These are phyloP conservation scores for Drosophila multiciliata DNA, from an alignment of 2,888 invertebrate genomes.

Conservation along the genomic window DNA sequence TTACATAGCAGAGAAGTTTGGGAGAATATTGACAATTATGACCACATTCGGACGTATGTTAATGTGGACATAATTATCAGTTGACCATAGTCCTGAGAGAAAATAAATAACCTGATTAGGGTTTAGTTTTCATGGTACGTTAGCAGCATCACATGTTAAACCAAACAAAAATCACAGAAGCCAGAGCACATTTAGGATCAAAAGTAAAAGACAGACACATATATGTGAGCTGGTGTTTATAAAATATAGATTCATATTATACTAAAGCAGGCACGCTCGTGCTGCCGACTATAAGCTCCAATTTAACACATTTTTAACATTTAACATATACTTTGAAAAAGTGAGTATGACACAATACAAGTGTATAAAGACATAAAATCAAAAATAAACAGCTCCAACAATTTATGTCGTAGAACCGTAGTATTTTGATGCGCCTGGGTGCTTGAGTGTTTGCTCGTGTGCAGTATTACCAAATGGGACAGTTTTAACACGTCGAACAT, in stretches of 20 bases:
- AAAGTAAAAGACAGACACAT: background rate
- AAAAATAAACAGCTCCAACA: too few species aligned
- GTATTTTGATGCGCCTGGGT: background rate
- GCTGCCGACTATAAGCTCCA: background rate
- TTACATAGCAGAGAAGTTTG: background rate
- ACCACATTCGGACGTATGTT: background rate
- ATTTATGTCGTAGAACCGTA: too few species aligned
- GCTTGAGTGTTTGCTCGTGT: background rate
- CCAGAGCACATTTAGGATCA: background rate
- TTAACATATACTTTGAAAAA: background rate
- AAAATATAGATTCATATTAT: background rate
- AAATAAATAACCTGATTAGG: background rate
- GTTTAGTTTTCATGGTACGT: background rate
- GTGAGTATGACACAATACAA: background rate
- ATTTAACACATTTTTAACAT: background rate
- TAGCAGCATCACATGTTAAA: background rate
- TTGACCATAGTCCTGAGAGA: too few species aligned
- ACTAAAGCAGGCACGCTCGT: background rate
- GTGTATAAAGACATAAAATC: too few species aligned
- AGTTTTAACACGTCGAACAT: background rate
- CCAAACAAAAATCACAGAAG: background rate
- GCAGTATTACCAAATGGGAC: background rate
- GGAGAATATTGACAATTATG: background rate
- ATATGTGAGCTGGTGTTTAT: background rate
- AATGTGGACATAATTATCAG: background rate